A percentile compares a stretch with the other conserved stretches of the same genome.
These are phyloP conservation scores for Hystrix brachyura DNA, from an alignment of 2,113 vertebrate species.

Conservation along the genomic window DNA sequence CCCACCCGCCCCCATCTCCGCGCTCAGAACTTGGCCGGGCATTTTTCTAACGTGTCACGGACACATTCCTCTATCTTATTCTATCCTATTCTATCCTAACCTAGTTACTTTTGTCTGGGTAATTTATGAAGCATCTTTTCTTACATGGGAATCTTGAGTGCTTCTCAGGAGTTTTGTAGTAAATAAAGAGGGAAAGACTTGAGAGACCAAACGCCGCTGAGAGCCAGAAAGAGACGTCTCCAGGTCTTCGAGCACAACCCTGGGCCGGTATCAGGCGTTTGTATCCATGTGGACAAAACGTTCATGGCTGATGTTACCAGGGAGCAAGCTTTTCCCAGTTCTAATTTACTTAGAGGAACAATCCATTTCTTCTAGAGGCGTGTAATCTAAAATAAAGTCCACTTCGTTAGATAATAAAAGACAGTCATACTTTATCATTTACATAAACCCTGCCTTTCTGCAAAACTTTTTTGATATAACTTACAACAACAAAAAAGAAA, in stretches of 20 bases:
- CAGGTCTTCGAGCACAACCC: neutral
- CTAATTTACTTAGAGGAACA: neutral
- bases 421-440: neutral
- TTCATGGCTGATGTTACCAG: neutral
- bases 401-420: neutral
- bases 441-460: neutral
- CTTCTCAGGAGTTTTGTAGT: neutral
- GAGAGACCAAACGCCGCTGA: neutral
- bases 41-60: neutral
- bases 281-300: accelerated
- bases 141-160: neutral
- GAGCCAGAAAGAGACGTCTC: neutral
- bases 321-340: neutral
- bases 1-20: neutral
- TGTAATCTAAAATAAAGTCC: neutral
- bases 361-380: neutral
- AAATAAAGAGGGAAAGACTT: neutral
- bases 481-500: neutral
- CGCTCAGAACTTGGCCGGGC: neutral
- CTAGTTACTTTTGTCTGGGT: neutral
- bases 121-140: neutral
- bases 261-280: too few species aligned
- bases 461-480: neutral
- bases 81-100: neutral
- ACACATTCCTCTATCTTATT: neutral